Conservation (phyloP, 1,140 invertebrate species). For the Saccostrea echinata region DNA sequence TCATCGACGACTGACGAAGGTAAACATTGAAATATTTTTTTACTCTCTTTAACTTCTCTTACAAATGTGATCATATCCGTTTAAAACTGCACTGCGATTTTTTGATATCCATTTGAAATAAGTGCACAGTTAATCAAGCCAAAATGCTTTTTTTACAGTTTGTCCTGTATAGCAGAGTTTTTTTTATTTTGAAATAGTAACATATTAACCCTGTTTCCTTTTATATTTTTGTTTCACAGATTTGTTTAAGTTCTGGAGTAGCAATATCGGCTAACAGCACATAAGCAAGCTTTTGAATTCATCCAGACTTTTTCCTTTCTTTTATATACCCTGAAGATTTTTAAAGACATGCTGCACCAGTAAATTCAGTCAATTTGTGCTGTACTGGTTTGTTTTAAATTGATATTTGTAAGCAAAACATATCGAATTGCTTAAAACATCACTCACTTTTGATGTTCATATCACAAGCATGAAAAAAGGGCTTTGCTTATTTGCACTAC, state of each 20-base stretch:
- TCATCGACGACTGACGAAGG: not conserved
- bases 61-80: no score
- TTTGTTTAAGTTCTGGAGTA: constrained; percentile 9
- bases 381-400: no score
- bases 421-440: not conserved
- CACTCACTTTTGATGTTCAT: not conserved
- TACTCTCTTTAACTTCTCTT: no score
- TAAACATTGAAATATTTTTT: not conserved
- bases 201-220: not conserved
- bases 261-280: not conserved
- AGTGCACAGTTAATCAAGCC: no score
- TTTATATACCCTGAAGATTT: not conserved
- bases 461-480: no score
- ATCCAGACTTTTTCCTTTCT: not conserved
- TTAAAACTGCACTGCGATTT: no score
- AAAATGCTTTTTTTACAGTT: no score
- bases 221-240: not conserved
- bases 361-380: not conserved
- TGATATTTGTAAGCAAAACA: no score
- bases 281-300: not conserved
- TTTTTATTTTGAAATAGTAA: no score
- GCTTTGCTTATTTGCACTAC: no score
- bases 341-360: not conserved
- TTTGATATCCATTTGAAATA: no score
- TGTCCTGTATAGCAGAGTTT: no score